Conservation (phyloP, 2,113 vertebrate genomes). For the Chascanopsetta lugubris region DNA sequence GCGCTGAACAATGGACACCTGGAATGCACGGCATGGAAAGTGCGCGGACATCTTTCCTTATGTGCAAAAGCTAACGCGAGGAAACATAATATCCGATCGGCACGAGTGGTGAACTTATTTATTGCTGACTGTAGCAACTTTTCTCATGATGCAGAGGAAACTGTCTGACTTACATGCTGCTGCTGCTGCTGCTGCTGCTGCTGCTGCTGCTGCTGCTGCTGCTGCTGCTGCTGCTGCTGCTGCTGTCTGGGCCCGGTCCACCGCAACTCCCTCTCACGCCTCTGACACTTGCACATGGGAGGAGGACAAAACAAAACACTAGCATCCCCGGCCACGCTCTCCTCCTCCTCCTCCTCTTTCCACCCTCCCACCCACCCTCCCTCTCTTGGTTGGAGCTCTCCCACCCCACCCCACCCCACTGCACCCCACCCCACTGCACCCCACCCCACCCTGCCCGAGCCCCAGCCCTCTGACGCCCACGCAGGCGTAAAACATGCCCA, state of each 20-base stretch:
- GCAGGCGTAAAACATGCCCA: conserved; percentile 68
- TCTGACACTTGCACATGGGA: conserved; percentile 63
- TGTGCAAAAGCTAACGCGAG: not conserved
- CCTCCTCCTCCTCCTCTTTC: too few species aligned
- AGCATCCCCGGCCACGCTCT: conserved; percentile 52
- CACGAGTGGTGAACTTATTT: not conserved
- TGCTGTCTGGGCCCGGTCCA: too few species aligned
- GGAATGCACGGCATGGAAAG: conserved; percentile 5
- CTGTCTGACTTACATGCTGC: conserved; percentile 64
- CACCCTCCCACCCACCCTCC: conserved; percentile 53
- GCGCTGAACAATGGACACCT: conserved; percentile 27
- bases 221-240: too few species aligned
- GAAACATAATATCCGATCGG: not conserved
- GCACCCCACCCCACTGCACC: conserved; percentile 52
- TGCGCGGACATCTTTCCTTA: not conserved
- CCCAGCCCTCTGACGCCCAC: conserved; percentile 68
- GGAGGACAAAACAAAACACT: conserved; percentile 71
- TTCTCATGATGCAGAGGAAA: conserved; percentile 5
- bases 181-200: too few species aligned
- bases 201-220: too few species aligned
- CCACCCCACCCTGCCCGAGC: conserved; percentile 43
- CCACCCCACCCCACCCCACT: conserved; percentile 39
- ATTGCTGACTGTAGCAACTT: conserved; percentile 25
- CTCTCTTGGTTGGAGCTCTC: conserved; percentile 49
- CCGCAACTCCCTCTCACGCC: conserved; percentile 45